These are phyloP conservation scores for Scaptomyza caliginosa DNA, from an alignment of 2,888 invertebrate genomes.

Conservation along the genomic window DNA sequence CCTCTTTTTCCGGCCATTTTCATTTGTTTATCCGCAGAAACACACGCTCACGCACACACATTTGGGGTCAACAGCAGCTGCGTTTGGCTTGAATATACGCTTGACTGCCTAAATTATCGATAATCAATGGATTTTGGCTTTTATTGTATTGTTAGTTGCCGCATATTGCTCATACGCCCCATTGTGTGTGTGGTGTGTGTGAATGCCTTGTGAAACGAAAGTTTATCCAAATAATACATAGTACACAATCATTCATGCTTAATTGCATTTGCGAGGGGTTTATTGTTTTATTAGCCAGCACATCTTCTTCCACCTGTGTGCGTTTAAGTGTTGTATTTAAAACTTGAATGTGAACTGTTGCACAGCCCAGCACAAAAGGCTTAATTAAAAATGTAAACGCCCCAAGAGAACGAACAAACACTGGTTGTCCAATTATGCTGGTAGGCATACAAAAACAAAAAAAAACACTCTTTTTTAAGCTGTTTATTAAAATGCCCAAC, in stretches of 20 bases:
- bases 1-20: conserved; percentile 54
- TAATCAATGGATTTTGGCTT: conserved; percentile 72
- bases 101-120: conserved; percentile 69
- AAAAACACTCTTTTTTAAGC: conserved; percentile 33
- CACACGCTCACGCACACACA: conserved; percentile 35
- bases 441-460: too few species aligned
- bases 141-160: conserved; percentile 53
- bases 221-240: conserved; percentile 60
- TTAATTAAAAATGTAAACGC: conserved; percentile 46
- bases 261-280: conserved; percentile 49
- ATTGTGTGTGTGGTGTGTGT: conserved; percentile 26
- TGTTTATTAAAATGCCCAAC: conserved; percentile 57
- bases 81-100: conserved; percentile 19
- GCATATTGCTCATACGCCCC: conserved; percentile 38
- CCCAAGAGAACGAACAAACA: conserved; percentile 5
- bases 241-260: conserved; percentile 60
- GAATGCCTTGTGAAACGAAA: conserved; percentile 28
- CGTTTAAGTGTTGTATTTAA: conserved; percentile 2
- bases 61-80: conserved; percentile 31
- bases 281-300: conserved; percentile 34
- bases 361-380: not conserved
- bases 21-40: conserved; percentile 61
- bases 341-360: conserved; percentile 2
- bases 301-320: conserved; percentile 26
- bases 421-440: conserved; percentile 45